These are phyloP conservation scores for Gymnobelideus leadbeateri DNA, from an alignment of 2,113 vertebrate genomes.

Conservation along the genomic window DNA sequence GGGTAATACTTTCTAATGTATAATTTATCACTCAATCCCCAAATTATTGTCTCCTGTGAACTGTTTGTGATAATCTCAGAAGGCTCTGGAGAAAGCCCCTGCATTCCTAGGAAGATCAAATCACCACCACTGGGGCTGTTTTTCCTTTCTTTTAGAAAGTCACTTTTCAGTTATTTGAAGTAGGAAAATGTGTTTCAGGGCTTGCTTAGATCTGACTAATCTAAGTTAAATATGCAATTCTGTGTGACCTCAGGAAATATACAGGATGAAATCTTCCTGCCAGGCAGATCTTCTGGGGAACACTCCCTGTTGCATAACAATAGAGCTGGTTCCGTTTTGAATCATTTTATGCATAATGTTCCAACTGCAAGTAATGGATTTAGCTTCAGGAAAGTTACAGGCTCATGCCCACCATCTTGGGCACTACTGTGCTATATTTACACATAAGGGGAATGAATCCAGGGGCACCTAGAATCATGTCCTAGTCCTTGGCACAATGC, in stretches of 20 bases:
- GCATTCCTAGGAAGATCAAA: constrained; percentile 45
- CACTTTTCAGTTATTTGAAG: constrained; percentile 57
- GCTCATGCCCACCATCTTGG: neutral
- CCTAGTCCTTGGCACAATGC: neutral
- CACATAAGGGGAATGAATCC: neutral
- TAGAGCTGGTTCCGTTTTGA: neutral
- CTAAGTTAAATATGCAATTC: neutral
- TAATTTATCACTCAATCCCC: constrained; percentile 56
- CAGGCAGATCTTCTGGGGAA: neutral
- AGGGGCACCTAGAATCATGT: neutral
- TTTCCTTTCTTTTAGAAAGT: constrained; percentile 28
- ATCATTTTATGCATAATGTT: constrained; percentile 2
- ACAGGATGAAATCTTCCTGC: neutral
- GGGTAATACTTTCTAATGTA: constrained; percentile 65
- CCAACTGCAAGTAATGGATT: neutral
- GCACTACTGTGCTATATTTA: neutral
- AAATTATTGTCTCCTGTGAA: constrained; percentile 51
- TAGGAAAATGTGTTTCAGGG: constrained; percentile 30
- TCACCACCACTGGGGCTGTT: constrained; percentile 43
- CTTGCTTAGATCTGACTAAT: neutral
- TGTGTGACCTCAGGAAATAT: neutral
- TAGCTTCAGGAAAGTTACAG: neutral
- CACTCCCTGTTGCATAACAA: neutral
- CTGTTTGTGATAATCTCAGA: constrained; percentile 35
- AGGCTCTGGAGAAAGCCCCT: constrained; percentile 21